Evolutionary conservation across 2,113 vertebrate genomes (phyloP).

Genomic region (Gobio gobio): DNA sequence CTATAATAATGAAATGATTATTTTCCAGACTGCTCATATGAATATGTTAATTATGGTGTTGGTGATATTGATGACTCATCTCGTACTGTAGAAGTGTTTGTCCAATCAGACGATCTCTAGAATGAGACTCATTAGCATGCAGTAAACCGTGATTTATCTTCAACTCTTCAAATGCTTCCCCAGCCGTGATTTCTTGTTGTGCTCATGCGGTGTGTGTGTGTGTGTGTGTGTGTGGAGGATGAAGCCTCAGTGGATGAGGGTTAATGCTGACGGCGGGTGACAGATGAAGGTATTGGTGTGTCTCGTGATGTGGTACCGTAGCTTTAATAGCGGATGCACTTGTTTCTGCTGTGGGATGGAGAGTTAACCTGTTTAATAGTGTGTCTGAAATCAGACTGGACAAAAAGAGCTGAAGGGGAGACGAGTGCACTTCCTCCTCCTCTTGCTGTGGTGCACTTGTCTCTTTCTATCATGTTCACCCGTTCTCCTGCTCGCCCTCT

Average conservation of each 20-base stretch:
- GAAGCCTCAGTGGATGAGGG: not conserved
- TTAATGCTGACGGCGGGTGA: not conserved
- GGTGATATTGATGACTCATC: not conserved
- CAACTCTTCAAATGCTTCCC: not conserved
- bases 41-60: not conserved
- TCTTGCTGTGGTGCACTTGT: slow-evolving; percentile 11
- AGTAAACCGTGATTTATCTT: not conserved
- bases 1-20: no score
- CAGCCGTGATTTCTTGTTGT: not conserved
- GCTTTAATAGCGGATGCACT: not conserved
- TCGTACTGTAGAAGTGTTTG: not conserved
- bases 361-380: slow-evolving; percentile 33
- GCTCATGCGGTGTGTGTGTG: not conserved
- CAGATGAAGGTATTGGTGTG: not conserved
- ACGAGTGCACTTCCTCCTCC: not conserved
- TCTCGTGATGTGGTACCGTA: not conserved
- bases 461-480: slow-evolving; percentile 25
- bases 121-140: not conserved
- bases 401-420: slow-evolving; percentile 2
- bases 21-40: not conserved
- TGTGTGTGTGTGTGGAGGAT: no score
- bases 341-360: not conserved
- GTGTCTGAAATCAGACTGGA: not conserved
- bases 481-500: slow-evolving; percentile 67
- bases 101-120: not conserved